A percentile compares a stretch with the other conserved stretches of the same genome.
Conservation (phyloP, 2,113 vertebrate species). For the Melanerpes formicivorus region DNA sequence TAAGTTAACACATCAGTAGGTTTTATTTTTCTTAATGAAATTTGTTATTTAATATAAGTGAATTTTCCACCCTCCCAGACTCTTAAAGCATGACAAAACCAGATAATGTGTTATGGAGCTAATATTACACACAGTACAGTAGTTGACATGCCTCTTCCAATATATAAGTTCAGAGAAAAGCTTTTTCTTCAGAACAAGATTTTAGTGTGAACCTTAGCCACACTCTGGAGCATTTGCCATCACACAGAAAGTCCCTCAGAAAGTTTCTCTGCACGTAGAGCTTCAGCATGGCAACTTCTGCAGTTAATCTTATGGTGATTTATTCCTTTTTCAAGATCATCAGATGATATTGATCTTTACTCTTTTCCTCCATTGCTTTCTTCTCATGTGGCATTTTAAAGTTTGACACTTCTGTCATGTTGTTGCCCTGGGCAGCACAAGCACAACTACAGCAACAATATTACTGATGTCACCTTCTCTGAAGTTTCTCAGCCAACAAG, state of each 20-base stretch:
- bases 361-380: constrained; percentile 1
- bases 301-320: constrained; percentile 50
- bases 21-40: constrained; percentile 7
- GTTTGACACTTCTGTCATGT: background rate
- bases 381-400: constrained; percentile 3
- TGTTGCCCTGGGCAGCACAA: constrained; percentile 14
- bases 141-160: background rate
- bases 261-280: constrained; percentile 5
- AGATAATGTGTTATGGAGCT: background rate
- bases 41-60: background rate
- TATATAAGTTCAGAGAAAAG: background rate
- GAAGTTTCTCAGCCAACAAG: background rate
- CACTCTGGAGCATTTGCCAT: background rate
- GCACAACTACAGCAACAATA: background rate
- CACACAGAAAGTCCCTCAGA: background rate
- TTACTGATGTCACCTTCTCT: background rate
- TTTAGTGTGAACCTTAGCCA: background rate
- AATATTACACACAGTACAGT: background rate
- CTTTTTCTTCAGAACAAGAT: background rate
- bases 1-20: background rate
- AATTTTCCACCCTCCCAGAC: background rate
- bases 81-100: background rate
- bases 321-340: constrained; percentile 49
- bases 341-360: constrained; percentile 1
- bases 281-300: constrained; percentile 15